Evolutionary conservation across 1,140 invertebrate genomes (phyloP), one percentile per base, ranked within the genome.

Genomic region (Diorhabda elongata): DNA sequence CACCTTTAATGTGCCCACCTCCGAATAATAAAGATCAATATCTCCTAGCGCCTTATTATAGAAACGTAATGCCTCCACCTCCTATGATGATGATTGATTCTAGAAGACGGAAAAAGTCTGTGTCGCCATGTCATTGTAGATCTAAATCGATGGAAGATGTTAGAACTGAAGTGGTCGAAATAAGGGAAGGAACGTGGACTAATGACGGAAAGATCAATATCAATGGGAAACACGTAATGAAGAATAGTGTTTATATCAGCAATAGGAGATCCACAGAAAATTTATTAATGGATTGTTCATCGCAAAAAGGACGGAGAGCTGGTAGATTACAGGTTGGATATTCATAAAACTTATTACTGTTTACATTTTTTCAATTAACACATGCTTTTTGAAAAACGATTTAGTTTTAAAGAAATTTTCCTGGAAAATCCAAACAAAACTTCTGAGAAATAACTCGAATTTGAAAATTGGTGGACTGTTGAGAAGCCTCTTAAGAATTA

Each of bases 71-170:
- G 79, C 86, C 84, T 26, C 85, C 87, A n/a, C 87, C 87, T 4
- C 83, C 82, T 66, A 69, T 84, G 82, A 62, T 85, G 77, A 81
- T 85, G 82, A 74, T 85, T 74, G 69, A 83, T 74, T 77, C 78
- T 71, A 44, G 77, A 78, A 58, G 76, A 44, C 65, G 69, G 69
- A 74, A 79, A 45, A 74, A 74, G 73, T 73, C 81, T 75, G 70
- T 73, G 71, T 64, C 80, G 69, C 81, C 84, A 0, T 89, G 87
- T 68, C 86, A 86, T 0, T 89, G 88, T 75, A 82, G 72, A 8
- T 90, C 89, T 2, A 84, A 88, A 11, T 91, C 89, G 2, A 81
- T 91, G 75, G 89, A 91, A 70, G 89, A 91, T 71, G 87, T 90
- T 0, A 82, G 88, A 8, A 85, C 85, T 4, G 87, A 88, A 42